Base-by-base conservation (phyloP, 2,888 invertebrate genomes). In the Habroteleia sp. region DNA sequence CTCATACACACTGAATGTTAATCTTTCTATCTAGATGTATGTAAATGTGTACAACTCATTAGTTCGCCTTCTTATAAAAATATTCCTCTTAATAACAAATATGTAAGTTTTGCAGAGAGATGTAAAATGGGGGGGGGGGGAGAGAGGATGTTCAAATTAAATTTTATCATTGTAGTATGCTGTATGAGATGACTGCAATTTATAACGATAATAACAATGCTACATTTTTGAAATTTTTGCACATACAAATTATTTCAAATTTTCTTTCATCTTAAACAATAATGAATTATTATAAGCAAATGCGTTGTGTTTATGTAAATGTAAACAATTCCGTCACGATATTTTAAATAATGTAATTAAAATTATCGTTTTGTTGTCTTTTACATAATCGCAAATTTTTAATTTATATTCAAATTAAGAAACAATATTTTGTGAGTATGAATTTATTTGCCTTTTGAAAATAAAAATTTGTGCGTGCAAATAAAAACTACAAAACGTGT, bases 201-300 rank as follows among this genome's bases (percentile, higher is more conserved):
- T 14, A 1, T 46, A 42, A 13, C 3, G 11, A 44, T 27, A 16
- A 66, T 25, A 54, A 54, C n/a, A 54, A 37, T 29, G 44, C 29
- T 31, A 29, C 20, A 29, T 20, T 14, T 31, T 31, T 14, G 4
- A 23, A 20, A 58, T n/a, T n/a, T n/a, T 31, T 42, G 31, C 14
- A 17, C 17, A 13, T 17, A 10, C 16, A 63, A 63, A 41, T 50
- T 29, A 50, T 52, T 63, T 63, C 16, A 5, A 42, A 65, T 42
- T 35, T 16, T 5, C n/a, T 27, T 46, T 68, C 50, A 27, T 58
- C 23, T 68, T 39, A 23, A 29, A 50, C 58, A 58, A 69, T 69
- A 60, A 58, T 44, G 58, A 69, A 42, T 69, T 48, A 69, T 69
- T 58, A 58, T 20, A 69, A 69, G 60, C 50, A 50, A 60, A 69